These are phyloP conservation scores for Athetis lepigone DNA, from an alignment of 2,888 invertebrate species.

Conservation along the genomic window DNA sequence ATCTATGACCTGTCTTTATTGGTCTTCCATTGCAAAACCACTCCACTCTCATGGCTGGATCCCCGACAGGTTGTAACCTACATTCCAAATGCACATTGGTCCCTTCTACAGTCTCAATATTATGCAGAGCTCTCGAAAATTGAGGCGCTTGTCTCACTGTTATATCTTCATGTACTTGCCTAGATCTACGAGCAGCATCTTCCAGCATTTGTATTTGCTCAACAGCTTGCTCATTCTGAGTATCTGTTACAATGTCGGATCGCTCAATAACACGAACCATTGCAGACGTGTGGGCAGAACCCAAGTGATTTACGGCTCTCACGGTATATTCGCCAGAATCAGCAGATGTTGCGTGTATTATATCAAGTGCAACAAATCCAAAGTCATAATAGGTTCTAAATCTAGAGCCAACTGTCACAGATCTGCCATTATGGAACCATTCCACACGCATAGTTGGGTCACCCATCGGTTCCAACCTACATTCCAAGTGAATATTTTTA, in stretches of 20 bases:
- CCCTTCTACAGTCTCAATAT: constrained; percentile 97
- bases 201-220: constrained; percentile 98
- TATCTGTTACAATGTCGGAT: constrained; percentile 96
- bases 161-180: constrained; percentile 94
- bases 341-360: constrained; percentile 97
- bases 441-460: constrained; percentile 98
- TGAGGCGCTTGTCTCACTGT: constrained; percentile 96
- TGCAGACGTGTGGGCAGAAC: constrained; percentile 97
- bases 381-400: constrained; percentile 99
- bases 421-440: constrained; percentile 98
- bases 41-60: constrained; percentile 97
- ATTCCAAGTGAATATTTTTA: constrained; percentile 97
- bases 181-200: constrained; percentile 93
- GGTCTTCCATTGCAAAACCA: constrained; percentile 99
- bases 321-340: constrained; percentile 99
- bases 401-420: constrained; percentile 96
- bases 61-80: constrained; percentile 96
- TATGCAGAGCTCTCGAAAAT: constrained; percentile 96
- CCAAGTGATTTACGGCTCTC: constrained; percentile 97
- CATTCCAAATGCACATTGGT: constrained; percentile 98
- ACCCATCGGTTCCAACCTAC: constrained; percentile 98
- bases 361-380: constrained; percentile 98
- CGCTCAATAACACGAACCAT: constrained; percentile 96
- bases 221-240: constrained; percentile 97
- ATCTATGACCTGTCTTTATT: constrained; percentile 97